These are phyloP conservation scores for Prosopocoilus inquinatus DNA, from an alignment of 2,888 invertebrate species.

Conservation along the genomic window DNA sequence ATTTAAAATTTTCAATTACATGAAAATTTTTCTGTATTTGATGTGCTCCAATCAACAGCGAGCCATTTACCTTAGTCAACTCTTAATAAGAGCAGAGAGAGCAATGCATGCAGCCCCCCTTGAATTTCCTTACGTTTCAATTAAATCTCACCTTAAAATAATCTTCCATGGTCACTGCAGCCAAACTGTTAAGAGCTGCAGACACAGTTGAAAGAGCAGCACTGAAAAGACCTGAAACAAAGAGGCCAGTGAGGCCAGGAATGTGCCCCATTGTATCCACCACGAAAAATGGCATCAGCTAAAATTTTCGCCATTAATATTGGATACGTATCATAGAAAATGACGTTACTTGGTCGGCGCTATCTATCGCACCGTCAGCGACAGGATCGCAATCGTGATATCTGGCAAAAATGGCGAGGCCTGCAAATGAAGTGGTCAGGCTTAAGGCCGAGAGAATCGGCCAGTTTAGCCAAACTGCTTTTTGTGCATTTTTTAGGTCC, in stretches of 20 bases:
- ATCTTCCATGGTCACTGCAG: conserved; percentile 86
- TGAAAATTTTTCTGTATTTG: no score
- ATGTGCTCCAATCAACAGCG: no score
- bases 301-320: conserved; percentile 12
- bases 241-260: conserved; percentile 80
- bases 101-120: not conserved
- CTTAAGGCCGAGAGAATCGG: conserved; percentile 72
- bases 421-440: conserved; percentile 62
- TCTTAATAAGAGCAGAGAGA: no score
- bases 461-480: conserved; percentile 73
- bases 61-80: no score
- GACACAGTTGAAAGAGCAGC: conserved; percentile 87
- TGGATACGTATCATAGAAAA: not conserved
- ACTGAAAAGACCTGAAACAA: conserved; percentile 85
- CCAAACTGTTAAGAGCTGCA: conserved; percentile 80
- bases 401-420: conserved; percentile 74
- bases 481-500: conserved; percentile 64
- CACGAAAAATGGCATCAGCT: conserved; percentile 71
- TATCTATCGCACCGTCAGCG: conserved; percentile 57
- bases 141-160: conserved; percentile 57
- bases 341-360: conserved; percentile 60
- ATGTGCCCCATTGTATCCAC: conserved; percentile 66
- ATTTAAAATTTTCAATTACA: no score
- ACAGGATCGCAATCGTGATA: conserved; percentile 79
- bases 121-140: not conserved